These are phyloP conservation scores for Megaceryle torquata DNA, from an alignment of 2,113 vertebrate genomes.

Conservation along the genomic window DNA sequence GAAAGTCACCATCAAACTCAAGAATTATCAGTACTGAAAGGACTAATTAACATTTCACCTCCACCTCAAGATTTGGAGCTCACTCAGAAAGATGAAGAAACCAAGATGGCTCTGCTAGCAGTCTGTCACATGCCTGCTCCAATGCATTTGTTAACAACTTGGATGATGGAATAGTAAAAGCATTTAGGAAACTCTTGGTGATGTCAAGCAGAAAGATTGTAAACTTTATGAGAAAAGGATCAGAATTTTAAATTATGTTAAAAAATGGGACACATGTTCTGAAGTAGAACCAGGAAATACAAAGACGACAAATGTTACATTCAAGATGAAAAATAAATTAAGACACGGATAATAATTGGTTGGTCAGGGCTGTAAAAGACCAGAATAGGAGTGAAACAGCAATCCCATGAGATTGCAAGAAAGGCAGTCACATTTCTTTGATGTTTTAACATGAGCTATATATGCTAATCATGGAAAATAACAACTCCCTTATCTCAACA, in stretches of 20 bases:
- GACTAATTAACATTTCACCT: neutral
- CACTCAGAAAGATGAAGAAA: neutral
- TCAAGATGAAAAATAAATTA: neutral
- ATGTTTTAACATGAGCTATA: neutral
- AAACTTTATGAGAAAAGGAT: neutral
- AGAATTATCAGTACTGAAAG: neutral
- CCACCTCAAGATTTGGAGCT: neutral
- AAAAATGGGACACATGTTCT: neutral
- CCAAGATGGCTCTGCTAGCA: neutral
- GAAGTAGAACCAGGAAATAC: neutral
- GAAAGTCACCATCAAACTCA: neutral
- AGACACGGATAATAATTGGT: neutral
- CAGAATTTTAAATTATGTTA: neutral
- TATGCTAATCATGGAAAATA: neutral
- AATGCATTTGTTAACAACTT: neutral
- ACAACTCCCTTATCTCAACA: neutral
- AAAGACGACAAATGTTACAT: neutral
- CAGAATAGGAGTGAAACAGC: neutral
- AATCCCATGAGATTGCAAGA: neutral
- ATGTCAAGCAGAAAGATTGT: neutral
- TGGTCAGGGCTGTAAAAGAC: neutral
- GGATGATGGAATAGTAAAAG: neutral
- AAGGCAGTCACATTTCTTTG: neutral
- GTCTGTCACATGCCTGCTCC: neutral
- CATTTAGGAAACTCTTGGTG: neutral